A percentile compares a stretch with the other conserved stretches of the same genome.
phyloP scores from a whole-genome alignment of 2,113 vertebrate species.

The Saguinus midas region DNA sequence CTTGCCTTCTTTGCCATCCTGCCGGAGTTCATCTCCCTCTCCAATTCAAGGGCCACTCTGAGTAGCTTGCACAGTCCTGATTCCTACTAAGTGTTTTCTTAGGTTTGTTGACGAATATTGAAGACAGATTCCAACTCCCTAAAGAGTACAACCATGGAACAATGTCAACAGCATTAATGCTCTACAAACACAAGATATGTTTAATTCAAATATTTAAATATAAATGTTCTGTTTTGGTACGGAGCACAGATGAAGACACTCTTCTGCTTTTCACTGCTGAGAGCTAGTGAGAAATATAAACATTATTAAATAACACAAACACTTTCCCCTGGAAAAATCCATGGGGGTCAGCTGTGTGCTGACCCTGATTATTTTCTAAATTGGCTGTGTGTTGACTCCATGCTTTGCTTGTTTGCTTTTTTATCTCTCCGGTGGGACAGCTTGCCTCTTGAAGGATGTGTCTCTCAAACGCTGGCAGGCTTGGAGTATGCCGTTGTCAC shows the following conservation, averaged over 20 bases:
- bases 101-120: conserved; percentile 62
- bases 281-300: not conserved
- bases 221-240: conserved; percentile 56
- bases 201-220: conserved; percentile 77
- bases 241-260: not conserved
- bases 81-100: conserved; percentile 56
- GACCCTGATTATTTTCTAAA: not conserved
- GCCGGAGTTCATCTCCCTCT: not conserved
- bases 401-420: not conserved
- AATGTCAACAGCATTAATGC: conserved; percentile 72
- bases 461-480: not conserved
- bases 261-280: not conserved
- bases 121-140: conserved; percentile 63
- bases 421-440: not conserved
- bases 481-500: not conserved
- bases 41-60: not conserved
- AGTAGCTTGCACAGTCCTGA: not conserved
- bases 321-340: conserved; percentile 10
- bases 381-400: not conserved
- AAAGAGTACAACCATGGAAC: conserved; percentile 35
- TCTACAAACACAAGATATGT: conserved; percentile 69
- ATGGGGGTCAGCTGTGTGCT: not conserved
- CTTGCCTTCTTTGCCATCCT: accelerated
- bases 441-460: not conserved
- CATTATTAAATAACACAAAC: conserved; percentile 34